Base-by-base conservation (phyloP, 2,113 vertebrate species). In the Ctenomys sociabilis region DNA sequence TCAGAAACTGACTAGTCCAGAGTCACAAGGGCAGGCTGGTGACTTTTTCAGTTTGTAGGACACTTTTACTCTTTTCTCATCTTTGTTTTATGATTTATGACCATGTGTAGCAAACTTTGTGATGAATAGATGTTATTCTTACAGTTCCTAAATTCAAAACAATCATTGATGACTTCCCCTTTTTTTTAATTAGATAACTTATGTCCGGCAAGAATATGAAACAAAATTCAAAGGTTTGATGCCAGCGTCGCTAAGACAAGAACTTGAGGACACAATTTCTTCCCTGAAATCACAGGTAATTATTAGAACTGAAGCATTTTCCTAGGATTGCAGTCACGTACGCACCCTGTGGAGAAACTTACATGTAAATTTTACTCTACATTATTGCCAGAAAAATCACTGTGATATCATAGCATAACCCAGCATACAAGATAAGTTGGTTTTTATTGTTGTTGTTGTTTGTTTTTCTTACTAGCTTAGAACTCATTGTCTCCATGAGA, bases 221-320 rank as follows among this genome's bases (percentile, higher is more conserved):
- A 97, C 98, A 95, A 99, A 98, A 97, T 98, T 99, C 91, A 99
- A 99, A 98, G 99, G 99, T 68, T 86, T 99, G 98, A 99, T 99
- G 99, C 99, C 99, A 6, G 98, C 98, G 2, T 99, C 99, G 92
- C 95, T 99, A 87, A 98, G 98, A 90, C 98, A 99, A 97, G 99
- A 99, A 75, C 98, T 99, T 73, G 99, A 99, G 98, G 99, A 99
- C 97, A 99, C 99, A 94, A 99, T 99, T 97, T 96, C 97, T 68
- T 99, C 99, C 84, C 98, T 99, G 66, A 99, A 99, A 98, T 98
- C 99, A 95, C 99, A 99, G 99, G 99, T 99, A 98, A 88, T 95
- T 72, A 43, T 82, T 86, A 59, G 28, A 88, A 52, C 70, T 6
- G 52, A 2, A 22, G 30, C 30, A 2, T 80, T 37, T 85, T 85